Conservation (phyloP, 2,113 vertebrate species). For the Cyprinodon brontotheroides region DNA sequence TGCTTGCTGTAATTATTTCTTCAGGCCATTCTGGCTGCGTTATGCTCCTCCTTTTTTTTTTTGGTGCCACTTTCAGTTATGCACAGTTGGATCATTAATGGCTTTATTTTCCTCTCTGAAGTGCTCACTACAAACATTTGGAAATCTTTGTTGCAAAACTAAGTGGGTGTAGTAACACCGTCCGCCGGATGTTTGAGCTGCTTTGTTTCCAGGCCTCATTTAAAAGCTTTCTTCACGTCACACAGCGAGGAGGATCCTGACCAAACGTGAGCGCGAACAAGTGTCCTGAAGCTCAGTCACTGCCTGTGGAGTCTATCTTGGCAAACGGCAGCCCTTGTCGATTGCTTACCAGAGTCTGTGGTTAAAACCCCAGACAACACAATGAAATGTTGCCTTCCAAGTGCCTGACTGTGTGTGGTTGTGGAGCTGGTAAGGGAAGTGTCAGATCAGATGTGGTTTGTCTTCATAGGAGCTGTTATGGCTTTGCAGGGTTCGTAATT, state of each 20-base stretch:
- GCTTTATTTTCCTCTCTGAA: conserved; percentile 53
- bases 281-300: conserved; percentile 45
- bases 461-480: conserved; percentile 52
- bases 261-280: conserved; percentile 34
- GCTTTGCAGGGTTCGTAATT: conserved; percentile 55
- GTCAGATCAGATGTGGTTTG: conserved; percentile 51
- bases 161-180: conserved; percentile 27
- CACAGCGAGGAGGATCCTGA: conserved; percentile 47
- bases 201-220: conserved; percentile 28
- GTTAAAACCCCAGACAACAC: conserved; percentile 57
- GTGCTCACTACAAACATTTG: conserved; percentile 22
- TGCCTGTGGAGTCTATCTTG: conserved; percentile 64
- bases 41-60: conserved; percentile 52
- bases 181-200: neutral
- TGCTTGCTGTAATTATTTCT: conserved; percentile 5
- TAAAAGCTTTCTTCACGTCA: conserved; percentile 54
- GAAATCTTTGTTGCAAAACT: conserved; percentile 41
- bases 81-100: conserved; percentile 63
- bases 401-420: conserved; percentile 41
- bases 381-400: conserved; percentile 40
- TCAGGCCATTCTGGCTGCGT: conserved; percentile 30
- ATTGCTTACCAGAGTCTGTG: conserved; percentile 57
- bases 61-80: conserved; percentile 62
- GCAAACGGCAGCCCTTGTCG: conserved; percentile 46
- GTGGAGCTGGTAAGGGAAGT: conserved; percentile 35